These are phyloP conservation scores for Lasioglossum pauxillum DNA, from an alignment of 2,888 invertebrate species.

Conservation along the genomic window DNA sequence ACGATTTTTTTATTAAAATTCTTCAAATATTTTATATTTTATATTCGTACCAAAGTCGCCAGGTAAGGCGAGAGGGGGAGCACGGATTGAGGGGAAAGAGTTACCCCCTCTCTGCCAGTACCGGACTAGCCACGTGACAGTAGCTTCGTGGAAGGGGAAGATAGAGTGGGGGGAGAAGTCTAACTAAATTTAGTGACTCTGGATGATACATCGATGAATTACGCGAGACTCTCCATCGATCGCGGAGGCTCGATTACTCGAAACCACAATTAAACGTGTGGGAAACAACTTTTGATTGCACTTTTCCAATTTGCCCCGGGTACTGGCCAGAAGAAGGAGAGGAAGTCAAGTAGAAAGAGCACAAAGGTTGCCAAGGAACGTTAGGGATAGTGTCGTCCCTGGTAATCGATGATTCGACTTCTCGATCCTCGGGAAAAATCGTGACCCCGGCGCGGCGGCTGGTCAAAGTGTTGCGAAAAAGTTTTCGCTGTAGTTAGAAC, in stretches of 20 bases:
- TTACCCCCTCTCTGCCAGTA: too few relatives aligned
- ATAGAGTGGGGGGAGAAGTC: too few relatives aligned
- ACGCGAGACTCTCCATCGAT: neutral
- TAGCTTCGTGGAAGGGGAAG: too few relatives aligned
- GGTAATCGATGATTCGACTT: constrained; percentile 70
- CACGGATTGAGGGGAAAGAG: too few relatives aligned
- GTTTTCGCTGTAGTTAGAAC: constrained; percentile 79
- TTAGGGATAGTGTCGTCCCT: constrained; percentile 27
- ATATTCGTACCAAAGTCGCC: too few relatives aligned
- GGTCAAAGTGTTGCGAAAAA: constrained; percentile 79
- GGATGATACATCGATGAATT: constrained; percentile 39
- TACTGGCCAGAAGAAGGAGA: constrained; percentile 18
- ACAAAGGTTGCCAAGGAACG: constrained; percentile 38
- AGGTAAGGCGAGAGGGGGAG: too few relatives aligned
- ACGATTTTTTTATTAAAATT: neutral
- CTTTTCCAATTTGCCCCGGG: constrained; percentile 68
- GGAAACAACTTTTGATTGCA: constrained; percentile 79
- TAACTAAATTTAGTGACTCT: too few relatives aligned
- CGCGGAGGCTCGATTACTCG: constrained; percentile 67
- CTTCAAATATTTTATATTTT: too few relatives aligned
- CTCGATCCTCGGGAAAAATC: constrained; percentile 53
- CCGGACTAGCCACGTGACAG: too few relatives aligned
- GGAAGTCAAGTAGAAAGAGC: constrained; percentile 27
- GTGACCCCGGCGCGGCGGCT: constrained; percentile 30
- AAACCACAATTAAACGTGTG: constrained; percentile 62